Conservation (phyloP, 1,140 invertebrate genomes). For the Kradibia gibbosae region DNA sequence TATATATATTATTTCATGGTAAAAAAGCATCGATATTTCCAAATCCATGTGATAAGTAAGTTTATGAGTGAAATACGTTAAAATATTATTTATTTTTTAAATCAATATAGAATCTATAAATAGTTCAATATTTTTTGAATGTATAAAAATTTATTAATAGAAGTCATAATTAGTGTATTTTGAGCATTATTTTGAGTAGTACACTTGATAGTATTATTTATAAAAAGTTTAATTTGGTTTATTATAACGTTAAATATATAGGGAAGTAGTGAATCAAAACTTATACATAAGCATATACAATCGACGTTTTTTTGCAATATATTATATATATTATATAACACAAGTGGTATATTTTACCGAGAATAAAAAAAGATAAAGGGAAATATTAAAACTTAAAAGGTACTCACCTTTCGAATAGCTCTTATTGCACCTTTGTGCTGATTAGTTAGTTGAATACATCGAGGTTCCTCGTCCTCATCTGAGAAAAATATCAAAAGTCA, state of each 20-base stretch:
- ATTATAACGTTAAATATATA: too few species aligned
- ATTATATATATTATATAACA: conserved; percentile 8
- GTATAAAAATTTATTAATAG: too few species aligned
- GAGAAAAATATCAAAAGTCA: conserved; percentile 54
- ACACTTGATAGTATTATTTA: too few species aligned
- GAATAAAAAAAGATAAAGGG: conserved; percentile 76
- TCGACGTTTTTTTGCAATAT: conserved; percentile 31
- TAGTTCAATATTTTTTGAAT: too few species aligned
- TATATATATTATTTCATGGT: background rate
- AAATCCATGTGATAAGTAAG: background rate
- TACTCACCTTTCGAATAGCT: conserved; percentile 91
- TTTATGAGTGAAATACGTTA: too few species aligned
- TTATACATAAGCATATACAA: conserved; percentile 11
- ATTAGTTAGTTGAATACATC: conserved; percentile 85
- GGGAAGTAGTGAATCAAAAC: too few species aligned
- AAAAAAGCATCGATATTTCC: background rate
- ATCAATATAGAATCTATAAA: too few species aligned
- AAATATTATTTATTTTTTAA: too few species aligned
- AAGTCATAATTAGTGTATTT: background rate
- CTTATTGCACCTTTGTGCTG: conserved; percentile 93
- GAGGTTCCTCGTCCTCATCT: conserved; percentile 86
- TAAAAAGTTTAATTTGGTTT: too few species aligned
- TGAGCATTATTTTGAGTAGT: background rate
- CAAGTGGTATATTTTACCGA: conserved; percentile 84
- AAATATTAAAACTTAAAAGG: background rate